Evolutionary conservation across 2,888 invertebrate species (phyloP), one percentile per base, ranked within the genome.

Genomic region (Harpalus rubripes): DNA sequence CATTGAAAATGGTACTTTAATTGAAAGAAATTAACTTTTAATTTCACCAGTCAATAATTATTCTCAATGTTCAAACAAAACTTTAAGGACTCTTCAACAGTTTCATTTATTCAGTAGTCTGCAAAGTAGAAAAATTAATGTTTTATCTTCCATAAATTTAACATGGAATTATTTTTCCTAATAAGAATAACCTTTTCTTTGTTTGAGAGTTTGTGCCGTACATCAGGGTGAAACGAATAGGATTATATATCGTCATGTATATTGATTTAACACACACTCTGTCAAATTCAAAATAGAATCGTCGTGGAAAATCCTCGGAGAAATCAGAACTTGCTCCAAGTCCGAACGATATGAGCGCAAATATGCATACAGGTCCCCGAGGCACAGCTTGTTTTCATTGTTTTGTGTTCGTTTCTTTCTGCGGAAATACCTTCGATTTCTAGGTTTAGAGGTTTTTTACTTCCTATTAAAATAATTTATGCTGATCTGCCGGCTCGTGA

Each of bases 381-480:
- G 68, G 68, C 68, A 68, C 39, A 12, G 39, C n/a, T 68, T 68
- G 68, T 68, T 68, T 68, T 39, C 68, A 68, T 68, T 68, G 68
- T 68, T 68, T 68, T 68, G 68, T 68, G 39, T 63, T 63, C 59
- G 59, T 59, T 59, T 59, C 63, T 22, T 52, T 61, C 18, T 26
- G 63, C 18, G 22, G 32, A 68, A 39, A 68, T 68, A 68, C 68
- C 68, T 68, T 68, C 68, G 68, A 68, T 68, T 68, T 68, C 68
- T 68, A 68, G 68, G 32, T 32, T 32, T 32, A 68, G n/a, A 32
- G 68, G 68, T 32, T 68, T 68, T 65, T 39, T 68, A 68, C 68
- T 68, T 39, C 68, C 68, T 68, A 39, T 68, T 68, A 68, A 68
- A 68, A 39, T 68, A 68, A 68, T 68, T 68, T 68, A 68, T 68